A percentile compares a stretch with the other conserved stretches of the same genome.
phyloP scores from a whole-genome alignment of 2,888 invertebrate species.

The Cistogaster globosa region DNA sequence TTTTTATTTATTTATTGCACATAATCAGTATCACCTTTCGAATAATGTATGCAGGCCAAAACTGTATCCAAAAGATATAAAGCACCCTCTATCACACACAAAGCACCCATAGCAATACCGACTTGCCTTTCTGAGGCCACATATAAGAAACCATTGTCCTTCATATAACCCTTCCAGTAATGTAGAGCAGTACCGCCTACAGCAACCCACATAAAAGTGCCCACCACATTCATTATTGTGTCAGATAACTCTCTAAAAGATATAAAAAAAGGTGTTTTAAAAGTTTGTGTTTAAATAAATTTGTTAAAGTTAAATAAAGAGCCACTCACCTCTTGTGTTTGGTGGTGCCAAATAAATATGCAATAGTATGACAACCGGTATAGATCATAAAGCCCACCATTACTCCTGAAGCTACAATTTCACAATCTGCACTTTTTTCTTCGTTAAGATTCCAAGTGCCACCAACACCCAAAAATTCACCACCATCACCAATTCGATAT shows the following conservation, averaged over 20 bases:
- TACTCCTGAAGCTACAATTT: conserved; percentile 94
- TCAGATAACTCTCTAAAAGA: conserved; percentile 88
- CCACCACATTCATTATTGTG: conserved; percentile 94
- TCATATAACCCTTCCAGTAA: conserved; percentile 94
- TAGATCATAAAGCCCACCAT: conserved; percentile 94
- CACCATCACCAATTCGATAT: conserved; percentile 92
- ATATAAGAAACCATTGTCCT: conserved; percentile 89
- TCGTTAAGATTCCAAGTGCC: conserved; percentile 96
- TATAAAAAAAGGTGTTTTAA: neutral
- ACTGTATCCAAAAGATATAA: conserved; percentile 92
- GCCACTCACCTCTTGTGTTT: conserved; percentile 88
- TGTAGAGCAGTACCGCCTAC: conserved; percentile 93
- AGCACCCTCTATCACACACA: conserved; percentile 91
- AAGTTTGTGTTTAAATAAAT: neutral
- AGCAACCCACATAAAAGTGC: conserved; percentile 92
- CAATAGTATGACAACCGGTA: conserved; percentile 89
- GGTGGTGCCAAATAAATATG: conserved; percentile 89
- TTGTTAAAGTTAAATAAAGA: neutral
- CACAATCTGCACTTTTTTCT: conserved; percentile 93
- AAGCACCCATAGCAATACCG: conserved; percentile 91
- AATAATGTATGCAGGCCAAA: conserved; percentile 89
- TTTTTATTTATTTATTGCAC: conserved; percentile 69
- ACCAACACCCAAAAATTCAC: conserved; percentile 93
- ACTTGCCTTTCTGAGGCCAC: conserved; percentile 91
- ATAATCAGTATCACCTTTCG: conserved; percentile 84